These are phyloP conservation scores for Protobothrops flavoviridis DNA, from an alignment of 2,113 vertebrate species.

Conservation along the genomic window DNA sequence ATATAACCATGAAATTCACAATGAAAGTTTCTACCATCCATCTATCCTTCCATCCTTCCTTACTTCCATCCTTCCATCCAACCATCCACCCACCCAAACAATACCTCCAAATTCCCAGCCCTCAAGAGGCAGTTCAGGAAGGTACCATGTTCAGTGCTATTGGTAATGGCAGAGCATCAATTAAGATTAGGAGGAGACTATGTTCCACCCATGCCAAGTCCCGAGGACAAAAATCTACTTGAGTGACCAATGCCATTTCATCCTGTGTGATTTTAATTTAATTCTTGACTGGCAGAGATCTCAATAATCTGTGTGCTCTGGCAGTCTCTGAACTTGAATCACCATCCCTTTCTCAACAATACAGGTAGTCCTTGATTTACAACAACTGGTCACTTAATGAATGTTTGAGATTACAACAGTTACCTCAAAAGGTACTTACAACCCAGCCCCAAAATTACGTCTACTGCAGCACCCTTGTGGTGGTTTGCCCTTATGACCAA, in stretches of 20 bases:
- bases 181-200: neutral
- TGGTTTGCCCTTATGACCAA: neutral
- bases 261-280: neutral
- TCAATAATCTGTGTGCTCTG: neutral
- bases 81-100: neutral
- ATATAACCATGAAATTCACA: neutral
- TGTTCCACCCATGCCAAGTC: neutral
- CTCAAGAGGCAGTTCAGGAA: neutral
- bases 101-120: neutral
- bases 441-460: neutral
- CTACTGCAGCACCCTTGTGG: rapidly evolving
- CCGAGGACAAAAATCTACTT: neutral
- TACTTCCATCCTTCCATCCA: no score
- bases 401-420: neutral
- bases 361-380: neutral
- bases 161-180: neutral
- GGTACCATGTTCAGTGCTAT: neutral
- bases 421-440: neutral
- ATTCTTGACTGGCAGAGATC: neutral
- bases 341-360: neutral
- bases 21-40: neutral
- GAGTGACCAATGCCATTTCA: neutral
- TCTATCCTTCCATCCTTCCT: neutral
- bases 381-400: neutral
- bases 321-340: neutral